These are phyloP conservation scores for Emydocephalus ijimae DNA, from an alignment of 2,113 vertebrate species.

Conservation along the genomic window DNA sequence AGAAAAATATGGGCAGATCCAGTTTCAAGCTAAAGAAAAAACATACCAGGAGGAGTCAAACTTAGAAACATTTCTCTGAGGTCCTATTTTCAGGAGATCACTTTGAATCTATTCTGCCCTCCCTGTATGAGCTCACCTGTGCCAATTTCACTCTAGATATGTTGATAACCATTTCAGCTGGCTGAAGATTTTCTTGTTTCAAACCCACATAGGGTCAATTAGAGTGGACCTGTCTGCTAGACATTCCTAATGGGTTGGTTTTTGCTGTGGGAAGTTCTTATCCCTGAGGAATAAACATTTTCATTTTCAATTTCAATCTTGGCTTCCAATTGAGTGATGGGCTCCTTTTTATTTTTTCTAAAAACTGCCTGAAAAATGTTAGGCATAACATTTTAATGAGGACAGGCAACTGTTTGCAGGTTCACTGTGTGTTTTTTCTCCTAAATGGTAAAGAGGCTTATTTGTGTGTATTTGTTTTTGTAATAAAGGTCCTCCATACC, in stretches of 20 bases:
- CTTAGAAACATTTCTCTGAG: background rate
- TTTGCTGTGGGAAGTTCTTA: background rate
- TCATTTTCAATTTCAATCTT: background rate
- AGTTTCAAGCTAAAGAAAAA: background rate
- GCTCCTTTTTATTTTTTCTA: background rate
- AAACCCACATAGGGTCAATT: constrained; percentile 3
- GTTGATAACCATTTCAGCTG: background rate
- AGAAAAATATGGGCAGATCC: background rate
- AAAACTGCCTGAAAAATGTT: background rate
- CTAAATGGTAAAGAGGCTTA: background rate
- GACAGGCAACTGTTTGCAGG: background rate
- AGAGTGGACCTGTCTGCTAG: background rate
- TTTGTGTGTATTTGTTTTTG: background rate
- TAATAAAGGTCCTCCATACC: background rate
- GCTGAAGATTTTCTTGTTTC: background rate
- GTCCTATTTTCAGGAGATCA: background rate
- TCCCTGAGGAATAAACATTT: background rate
- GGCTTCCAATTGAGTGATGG: background rate
- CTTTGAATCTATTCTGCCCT: background rate
- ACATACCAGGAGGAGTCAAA: background rate
- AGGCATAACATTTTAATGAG: background rate
- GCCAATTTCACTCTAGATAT: background rate
- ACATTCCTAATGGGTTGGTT: background rate
- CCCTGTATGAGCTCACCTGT: background rate
- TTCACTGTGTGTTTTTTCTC: background rate